Conservation (phyloP, 2,113 vertebrate genomes). For the Carettochelys insculpta region DNA sequence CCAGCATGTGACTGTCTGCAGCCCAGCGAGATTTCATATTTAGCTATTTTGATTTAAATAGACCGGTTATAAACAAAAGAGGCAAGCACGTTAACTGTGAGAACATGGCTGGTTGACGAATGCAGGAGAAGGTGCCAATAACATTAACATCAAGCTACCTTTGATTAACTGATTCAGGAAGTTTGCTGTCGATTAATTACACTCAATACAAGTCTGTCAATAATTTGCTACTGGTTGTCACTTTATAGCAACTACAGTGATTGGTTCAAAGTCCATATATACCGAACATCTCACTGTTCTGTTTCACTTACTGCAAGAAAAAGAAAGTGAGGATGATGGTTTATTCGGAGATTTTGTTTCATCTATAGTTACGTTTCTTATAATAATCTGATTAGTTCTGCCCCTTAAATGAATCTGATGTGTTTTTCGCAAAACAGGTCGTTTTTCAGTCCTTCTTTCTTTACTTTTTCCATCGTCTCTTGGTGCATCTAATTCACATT, state of each 20-base stretch:
- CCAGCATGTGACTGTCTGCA: too few species aligned
- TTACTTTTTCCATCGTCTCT: fast-evolving
- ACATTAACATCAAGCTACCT: fast-evolving
- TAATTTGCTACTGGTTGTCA: fast-evolving
- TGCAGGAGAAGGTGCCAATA: fast-evolving
- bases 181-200: not conserved
- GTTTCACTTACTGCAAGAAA: not conserved
- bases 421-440: not conserved
- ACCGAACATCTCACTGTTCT: not conserved
- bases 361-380: not conserved
- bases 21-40: fast-evolving
- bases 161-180: fast-evolving
- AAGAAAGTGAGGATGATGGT: not conserved
- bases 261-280: not conserved
- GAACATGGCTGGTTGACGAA: fast-evolving
- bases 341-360: not conserved
- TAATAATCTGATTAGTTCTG: not conserved
- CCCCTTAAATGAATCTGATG: not conserved
- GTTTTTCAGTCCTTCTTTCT: not conserved
- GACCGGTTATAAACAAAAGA: not conserved
- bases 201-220: not conserved
- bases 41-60: not conserved
- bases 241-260: fast-evolving
- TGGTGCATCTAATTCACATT: not conserved
- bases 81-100: not conserved